Percentiles rank a stretch among this genome's conserved stretches.
Conservation (phyloP, 2,888 invertebrate species). For the Macrosiphum euphorbiae region DNA sequence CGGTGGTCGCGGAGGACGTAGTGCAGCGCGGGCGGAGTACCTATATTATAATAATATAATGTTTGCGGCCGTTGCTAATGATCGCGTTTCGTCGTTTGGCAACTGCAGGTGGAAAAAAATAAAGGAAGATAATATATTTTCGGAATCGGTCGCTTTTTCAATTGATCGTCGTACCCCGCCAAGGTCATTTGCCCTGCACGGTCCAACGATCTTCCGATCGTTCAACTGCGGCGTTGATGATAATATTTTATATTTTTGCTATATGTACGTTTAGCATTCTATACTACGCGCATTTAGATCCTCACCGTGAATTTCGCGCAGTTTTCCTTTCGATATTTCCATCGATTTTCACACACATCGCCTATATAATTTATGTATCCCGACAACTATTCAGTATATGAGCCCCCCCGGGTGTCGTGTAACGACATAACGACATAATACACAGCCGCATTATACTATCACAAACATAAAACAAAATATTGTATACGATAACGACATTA, state of each 20-base stretch:
- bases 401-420: background rate
- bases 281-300: background rate
- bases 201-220: constrained; percentile 57
- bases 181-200: constrained; percentile 60
- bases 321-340: background rate
- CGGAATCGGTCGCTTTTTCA: constrained; percentile 42
- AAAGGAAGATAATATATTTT: background rate
- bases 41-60: background rate
- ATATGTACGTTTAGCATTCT: background rate
- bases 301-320: background rate
- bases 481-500: background rate
- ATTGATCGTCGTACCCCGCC: constrained; percentile 56
- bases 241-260: background rate
- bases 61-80: constrained; percentile 28
- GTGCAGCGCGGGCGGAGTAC: background rate
- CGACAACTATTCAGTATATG: background rate
- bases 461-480: background rate
- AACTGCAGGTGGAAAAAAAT: constrained; percentile 1
- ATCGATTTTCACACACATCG: background rate
- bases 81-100: constrained; percentile 3
- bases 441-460: too few relatives aligned
- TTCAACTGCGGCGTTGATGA: constrained; percentile 39
- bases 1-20: background rate
- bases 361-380: background rate
- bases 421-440: background rate